These are phyloP conservation scores for Drosophila nr. medialis DNA, from an alignment of 2,888 invertebrate species.

Conservation along the genomic window DNA sequence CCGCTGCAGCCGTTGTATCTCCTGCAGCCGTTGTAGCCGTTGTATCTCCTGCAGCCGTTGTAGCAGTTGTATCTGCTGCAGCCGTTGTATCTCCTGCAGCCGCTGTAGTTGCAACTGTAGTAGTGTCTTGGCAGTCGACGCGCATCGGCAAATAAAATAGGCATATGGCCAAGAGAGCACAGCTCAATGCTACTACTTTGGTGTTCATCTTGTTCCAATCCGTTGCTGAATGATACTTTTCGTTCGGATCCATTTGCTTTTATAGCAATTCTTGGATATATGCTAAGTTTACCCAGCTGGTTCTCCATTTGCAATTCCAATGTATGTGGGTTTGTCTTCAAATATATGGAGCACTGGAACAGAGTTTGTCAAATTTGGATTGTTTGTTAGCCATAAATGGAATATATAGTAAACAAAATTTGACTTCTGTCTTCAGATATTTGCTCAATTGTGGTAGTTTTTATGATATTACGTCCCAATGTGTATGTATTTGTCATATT, in stretches of 20 bases:
- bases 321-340: background rate
- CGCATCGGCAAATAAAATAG: conserved; percentile 19
- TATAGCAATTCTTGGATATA: conserved; percentile 15
- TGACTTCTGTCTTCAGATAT: background rate
- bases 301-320: background rate
- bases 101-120: background rate
- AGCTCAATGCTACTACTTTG: conserved; percentile 9
- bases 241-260: background rate
- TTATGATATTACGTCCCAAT: too few species aligned
- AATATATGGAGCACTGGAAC: background rate
- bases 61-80: too few species aligned
- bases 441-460: background rate
- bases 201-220: conserved; percentile 23
- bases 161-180: conserved; percentile 32
- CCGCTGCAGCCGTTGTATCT: background rate
- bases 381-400: background rate
- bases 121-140: background rate
- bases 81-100: conserved; percentile 5
- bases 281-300: conserved; percentile 3
- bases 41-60: background rate
- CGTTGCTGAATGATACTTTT: conserved; percentile 29
- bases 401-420: background rate
- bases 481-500: too few species aligned
- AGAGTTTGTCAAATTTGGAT: background rate
- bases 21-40: background rate